Evolutionary conservation across 1,140 invertebrate genomes (phyloP).

Genomic region (Eueides isabella): DNA sequence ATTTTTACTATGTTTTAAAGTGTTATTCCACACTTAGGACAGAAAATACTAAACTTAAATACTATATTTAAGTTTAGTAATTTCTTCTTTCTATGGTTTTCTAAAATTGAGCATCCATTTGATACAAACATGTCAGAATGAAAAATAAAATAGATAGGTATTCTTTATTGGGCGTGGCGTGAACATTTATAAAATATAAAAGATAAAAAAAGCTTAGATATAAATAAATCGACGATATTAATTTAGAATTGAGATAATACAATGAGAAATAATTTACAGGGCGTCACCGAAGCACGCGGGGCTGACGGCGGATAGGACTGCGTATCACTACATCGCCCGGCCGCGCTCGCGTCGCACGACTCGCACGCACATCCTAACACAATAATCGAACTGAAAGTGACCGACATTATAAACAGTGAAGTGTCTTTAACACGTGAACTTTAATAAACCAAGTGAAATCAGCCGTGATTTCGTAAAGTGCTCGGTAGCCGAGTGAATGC

Average conservation of each 20-base stretch:
- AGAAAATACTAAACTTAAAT: too few relatives aligned
- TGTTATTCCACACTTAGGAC: too few relatives aligned
- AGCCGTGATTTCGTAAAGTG: constrained; percentile 70
- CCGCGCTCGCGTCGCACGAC: constrained; percentile 73
- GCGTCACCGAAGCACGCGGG: constrained; percentile 72
- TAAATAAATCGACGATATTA: constrained; percentile 28
- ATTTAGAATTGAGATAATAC: constrained; percentile 37
- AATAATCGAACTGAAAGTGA: constrained; percentile 6
- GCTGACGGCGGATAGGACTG: constrained; percentile 57
- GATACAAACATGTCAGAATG: too few relatives aligned
- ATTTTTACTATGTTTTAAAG: too few relatives aligned
- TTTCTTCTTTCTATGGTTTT: too few relatives aligned
- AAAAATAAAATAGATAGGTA: too few relatives aligned
- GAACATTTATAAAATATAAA: background rate
- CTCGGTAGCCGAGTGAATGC: constrained; percentile 88
- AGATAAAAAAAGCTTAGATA: constrained; percentile 17
- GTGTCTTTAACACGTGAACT: constrained; percentile 54
- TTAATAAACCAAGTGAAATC: constrained; percentile 61
- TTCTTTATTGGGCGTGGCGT: too few relatives aligned
- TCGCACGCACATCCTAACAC: constrained; percentile 52
- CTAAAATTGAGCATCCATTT: too few relatives aligned
- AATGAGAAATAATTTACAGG: constrained; percentile 60
- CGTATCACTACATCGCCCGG: constrained; percentile 64
- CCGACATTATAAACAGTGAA: constrained; percentile 42
- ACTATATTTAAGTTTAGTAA: too few relatives aligned